Conservation (phyloP, 2,113 vertebrate genomes). For the Atractosteus spatula region DNA sequence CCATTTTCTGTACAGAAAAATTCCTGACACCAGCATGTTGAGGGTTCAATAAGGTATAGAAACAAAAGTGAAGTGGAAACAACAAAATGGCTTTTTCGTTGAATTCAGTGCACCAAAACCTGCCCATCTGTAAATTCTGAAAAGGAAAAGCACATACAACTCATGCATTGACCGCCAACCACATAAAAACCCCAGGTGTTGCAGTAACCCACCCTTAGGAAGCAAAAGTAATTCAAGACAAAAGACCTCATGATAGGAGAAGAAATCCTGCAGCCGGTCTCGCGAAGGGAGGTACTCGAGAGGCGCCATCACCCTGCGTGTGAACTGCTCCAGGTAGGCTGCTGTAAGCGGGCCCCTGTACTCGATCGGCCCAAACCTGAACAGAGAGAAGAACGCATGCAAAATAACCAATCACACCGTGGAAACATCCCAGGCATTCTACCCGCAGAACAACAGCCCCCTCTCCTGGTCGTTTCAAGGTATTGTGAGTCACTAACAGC, state of each 20-base stretch:
- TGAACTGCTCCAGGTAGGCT: conserved; percentile 91
- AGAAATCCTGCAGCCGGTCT: conserved; percentile 80
- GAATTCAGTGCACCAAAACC: no score
- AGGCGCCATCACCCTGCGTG: conserved; percentile 84
- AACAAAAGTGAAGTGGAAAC: no score
- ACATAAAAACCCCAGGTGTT: no score
- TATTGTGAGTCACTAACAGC: no score
- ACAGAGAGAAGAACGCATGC: conserved; percentile 11
- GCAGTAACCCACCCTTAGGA: no score
- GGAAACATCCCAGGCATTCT: not conserved
- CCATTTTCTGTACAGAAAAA: no score
- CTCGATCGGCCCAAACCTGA: conserved; percentile 94
- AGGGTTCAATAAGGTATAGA: no score
- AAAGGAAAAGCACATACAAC: no score
- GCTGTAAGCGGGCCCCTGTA: conserved; percentile 91
- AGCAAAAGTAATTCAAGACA: not conserved
- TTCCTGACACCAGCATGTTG: no score
- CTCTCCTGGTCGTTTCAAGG: not conserved
- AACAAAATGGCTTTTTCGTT: no score
- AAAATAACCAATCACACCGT: not conserved
- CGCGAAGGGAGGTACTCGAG: conserved; percentile 88
- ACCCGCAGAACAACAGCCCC: not conserved
- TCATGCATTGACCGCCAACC: no score
- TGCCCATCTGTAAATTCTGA: no score
- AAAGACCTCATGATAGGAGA: conserved; percentile 86